Base-by-base conservation (phyloP, 2,888 invertebrate genomes). In the Pemphredon lugubris region DNA sequence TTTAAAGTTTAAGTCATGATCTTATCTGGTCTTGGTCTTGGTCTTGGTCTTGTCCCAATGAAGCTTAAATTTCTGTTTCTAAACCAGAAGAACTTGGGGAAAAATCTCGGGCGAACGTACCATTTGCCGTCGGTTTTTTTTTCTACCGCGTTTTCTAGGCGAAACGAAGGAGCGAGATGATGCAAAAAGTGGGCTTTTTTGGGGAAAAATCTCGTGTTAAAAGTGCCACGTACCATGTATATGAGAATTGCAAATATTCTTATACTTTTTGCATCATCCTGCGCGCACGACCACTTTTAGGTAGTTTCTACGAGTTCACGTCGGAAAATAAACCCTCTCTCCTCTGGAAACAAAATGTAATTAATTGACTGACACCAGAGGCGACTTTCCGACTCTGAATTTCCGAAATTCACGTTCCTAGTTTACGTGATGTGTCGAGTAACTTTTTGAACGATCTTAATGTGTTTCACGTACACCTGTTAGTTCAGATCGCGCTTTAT, bases 1-100 rank as follows among this genome's bases (percentile, higher is more conserved):
- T 81, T 83, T 84, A 74, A 79, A 70, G 58, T 76, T 77, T 72
- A 78, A 76, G 73, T 73, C 70, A 40, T 68, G 66, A 60, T 65
- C 45, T 63, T 73, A 58, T 68, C 65, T 73, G 68, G 71, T 68
- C 77, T 65, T 67, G 69, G 61, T 77, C 73, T 70, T 76, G 66
- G 71, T 68, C 77, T 65, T 67, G 69, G 61, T 77, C 73, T 70
- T 76, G 66, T n/a, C 57, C 58, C 53, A 34, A 47, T 48, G 32
- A 63, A 67, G 58, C 58, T 75, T 53, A 47, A 67, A 54, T 70
- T 75, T 77, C 66, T 69, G 61, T 75, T 72, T 64, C 16, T 34
- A 60, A 64, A 61, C 50, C 69, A 77, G 64, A 61, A 69, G 44
- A 26, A 14, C 21, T 40, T 59, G 48, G 26, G 9, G 32, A 53